Base-by-base conservation (phyloP, 1,140 invertebrate genomes). In the Cataglyphis hispanica region DNA sequence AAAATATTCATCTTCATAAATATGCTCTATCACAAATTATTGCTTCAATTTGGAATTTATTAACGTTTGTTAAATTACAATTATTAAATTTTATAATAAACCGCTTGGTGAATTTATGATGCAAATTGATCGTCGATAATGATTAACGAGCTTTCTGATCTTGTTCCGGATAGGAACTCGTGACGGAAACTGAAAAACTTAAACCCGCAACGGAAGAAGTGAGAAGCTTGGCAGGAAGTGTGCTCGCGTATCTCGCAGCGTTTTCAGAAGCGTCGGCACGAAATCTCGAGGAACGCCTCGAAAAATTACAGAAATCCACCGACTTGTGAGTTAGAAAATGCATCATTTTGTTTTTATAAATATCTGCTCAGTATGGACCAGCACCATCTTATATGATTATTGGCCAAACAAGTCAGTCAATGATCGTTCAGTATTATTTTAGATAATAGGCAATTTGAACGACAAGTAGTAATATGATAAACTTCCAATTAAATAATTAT, bases 221-320 rank as follows among this genome's bases (percentile, higher is more conserved):
- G 2, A 90, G 94, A 84, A 91, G 90, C 11, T 92, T 95, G 67
- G 94, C 95, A 3, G 93, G 93, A 46, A 96, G 96, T 19, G 96
- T 97, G 10, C 91, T 97, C 0, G 94, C 95, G 2, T 96, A 97
- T 87, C 93, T 97, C 64, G 95, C 95, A 86, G 95, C 95, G 0
- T 96, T 96, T 88, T 96, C 96, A 22, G 95, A 96, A 80, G 93
- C 95, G 19, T 95, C 95, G 19, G 96, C 96, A 10, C 94, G 94
- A 46, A 95, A 95, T 3, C 95, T 96, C 0, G 95, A 96, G 83
- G 95, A 95, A 46, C 95, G 96, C 67, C 94, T 97, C 22, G 95
- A 96, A 74, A 95, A 96, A 63, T 87, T 97, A 1, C 95, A 95
- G 37, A 95, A 96, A 11, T 95, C 95, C 46, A 96, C 96, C 92